Percentiles rank a stretch among this genome's conserved stretches.
phyloP scores from a whole-genome alignment of 2,797 vertebrate genomes.

The Phrynocephalus guinanensis region DNA sequence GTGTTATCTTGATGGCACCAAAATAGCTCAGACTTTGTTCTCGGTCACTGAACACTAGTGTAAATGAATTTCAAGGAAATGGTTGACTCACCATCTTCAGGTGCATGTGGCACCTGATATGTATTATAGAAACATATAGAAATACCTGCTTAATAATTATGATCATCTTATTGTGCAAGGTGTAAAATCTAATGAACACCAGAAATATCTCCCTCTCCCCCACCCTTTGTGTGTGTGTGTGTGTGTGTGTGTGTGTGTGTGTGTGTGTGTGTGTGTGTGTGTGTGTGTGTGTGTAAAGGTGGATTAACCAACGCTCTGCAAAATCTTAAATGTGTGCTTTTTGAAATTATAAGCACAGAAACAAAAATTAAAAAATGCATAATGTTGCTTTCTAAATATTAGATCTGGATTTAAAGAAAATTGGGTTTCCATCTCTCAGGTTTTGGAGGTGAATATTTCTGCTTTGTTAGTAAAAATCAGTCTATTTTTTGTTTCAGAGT shows the following conservation, averaged over 20 bases:
- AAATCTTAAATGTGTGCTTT: slow-evolving; percentile 28
- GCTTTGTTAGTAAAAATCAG: not conserved
- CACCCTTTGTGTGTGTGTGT: too few relatives aligned
- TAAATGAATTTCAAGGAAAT: not conserved
- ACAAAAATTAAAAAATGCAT: slow-evolving; percentile 23
- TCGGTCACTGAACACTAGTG: not conserved
- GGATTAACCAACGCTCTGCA: slow-evolving; percentile 1
- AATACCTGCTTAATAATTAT: not conserved
- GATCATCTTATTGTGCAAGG: not conserved
- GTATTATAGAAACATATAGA: not conserved
- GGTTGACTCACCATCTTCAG: not conserved
- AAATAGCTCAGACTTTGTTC: not conserved
- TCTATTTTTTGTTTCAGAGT: slow-evolving; percentile 25
- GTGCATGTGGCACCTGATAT: not conserved
- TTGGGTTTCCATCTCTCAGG: slow-evolving; percentile 31
- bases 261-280: too few relatives aligned
- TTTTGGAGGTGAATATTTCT: not conserved
- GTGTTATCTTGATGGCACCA: not conserved
- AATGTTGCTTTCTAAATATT: slow-evolving; percentile 38
- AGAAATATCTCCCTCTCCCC: not conserved
- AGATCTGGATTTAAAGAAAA: slow-evolving; percentile 8
- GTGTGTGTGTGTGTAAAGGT: too few relatives aligned
- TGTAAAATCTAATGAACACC: slow-evolving; percentile 2
- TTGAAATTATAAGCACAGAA: not conserved
- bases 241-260: too few relatives aligned